Evolutionary conservation across 1,140 invertebrate genomes (phyloP).

Genomic region (Grapholita molesta): DNA sequence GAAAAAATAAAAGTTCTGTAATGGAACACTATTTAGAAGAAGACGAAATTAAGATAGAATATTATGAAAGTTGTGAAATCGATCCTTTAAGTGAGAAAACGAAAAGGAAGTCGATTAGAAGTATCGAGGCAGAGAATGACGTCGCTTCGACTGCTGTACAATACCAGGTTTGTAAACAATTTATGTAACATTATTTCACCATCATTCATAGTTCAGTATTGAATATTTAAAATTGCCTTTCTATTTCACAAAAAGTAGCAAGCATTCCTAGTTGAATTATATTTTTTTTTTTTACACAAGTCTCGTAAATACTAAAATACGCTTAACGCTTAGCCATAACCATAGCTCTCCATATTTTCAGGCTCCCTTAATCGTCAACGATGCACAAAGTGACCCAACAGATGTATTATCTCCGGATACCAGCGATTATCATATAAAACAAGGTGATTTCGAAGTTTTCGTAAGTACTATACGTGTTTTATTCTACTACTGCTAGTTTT

Average conservation of each 20-base stretch:
- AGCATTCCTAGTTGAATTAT: no score
- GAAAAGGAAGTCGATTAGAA: not conserved
- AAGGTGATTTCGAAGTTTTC: not conserved
- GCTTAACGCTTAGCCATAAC: no score
- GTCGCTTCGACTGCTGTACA: not conserved
- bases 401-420: not conserved
- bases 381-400: not conserved
- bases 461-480: not conserved
- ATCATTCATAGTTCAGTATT: not conserved
- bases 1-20: not conserved
- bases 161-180: not conserved
- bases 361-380: not conserved
- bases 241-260: no score
- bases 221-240: no score
- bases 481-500: no score
- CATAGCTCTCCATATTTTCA: not conserved
- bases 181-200: not conserved
- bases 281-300: no score
- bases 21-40: constrained; percentile 22
- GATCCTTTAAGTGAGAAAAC: constrained; percentile 33
- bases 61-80: constrained; percentile 26
- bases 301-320: no score
- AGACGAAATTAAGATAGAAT: constrained; percentile 47
- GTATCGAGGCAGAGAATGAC: not conserved
- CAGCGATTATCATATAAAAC: not conserved